Evolutionary conservation across 1,140 invertebrate species (phyloP).

Genomic region (Neodiprion lecontei): DNA sequence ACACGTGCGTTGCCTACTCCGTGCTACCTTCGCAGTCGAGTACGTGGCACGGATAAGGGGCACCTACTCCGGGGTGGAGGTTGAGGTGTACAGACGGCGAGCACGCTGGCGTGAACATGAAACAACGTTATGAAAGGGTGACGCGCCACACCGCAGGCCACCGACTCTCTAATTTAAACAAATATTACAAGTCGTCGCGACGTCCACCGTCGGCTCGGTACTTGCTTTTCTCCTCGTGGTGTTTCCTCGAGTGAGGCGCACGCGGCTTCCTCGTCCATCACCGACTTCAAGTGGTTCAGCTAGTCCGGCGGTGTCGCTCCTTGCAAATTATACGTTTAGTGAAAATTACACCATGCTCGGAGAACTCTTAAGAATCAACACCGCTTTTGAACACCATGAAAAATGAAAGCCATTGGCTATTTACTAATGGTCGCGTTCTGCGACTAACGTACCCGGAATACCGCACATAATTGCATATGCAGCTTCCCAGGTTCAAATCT

Average conservation of each 20-base stretch:
- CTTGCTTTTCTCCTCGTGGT: not conserved
- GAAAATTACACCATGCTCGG: no score
- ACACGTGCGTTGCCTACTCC: not conserved
- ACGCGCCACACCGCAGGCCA: conserved; percentile 13
- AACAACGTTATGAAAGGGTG: conserved; percentile 28
- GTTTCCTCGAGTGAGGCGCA: not conserved
- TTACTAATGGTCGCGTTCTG: no score
- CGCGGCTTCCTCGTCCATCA: not conserved
- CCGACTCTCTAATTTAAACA: conserved; percentile 31
- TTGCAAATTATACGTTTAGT: no score
- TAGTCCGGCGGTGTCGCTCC: no score
- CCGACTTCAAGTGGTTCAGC: not conserved
- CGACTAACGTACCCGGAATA: no score
- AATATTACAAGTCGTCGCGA: conserved; percentile 32
- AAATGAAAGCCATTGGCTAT: no score
- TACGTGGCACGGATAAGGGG: not conserved
- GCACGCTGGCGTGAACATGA: conserved; percentile 29
- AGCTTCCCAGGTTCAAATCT: no score
- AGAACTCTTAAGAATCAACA: no score
- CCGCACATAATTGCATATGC: no score
- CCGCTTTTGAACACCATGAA: no score
- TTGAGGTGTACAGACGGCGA: no score
- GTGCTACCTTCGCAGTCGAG: not conserved
- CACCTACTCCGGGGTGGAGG: not conserved
- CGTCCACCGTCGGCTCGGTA: conserved; percentile 15